Evolutionary conservation across 2,888 invertebrate species (phyloP).

Genomic region (Lycia hirtaria): DNA sequence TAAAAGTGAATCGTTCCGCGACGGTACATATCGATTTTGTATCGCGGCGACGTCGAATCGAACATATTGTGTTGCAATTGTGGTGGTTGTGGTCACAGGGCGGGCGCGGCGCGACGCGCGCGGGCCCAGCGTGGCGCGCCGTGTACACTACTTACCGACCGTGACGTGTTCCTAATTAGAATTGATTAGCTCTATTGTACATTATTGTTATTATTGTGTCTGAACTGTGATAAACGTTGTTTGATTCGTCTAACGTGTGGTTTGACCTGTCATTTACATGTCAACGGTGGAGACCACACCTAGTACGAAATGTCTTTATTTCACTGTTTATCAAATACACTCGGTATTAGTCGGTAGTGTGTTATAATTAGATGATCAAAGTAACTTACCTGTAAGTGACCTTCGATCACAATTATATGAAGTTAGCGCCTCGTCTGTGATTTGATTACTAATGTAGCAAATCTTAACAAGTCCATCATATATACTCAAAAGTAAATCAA

Average conservation of each 20-base stretch:
- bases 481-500: no score
- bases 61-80: slow-evolving; percentile 57
- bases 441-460: no score
- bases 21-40: slow-evolving; percentile 57
- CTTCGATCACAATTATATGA: no score
- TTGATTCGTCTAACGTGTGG: neutral
- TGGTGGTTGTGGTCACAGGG: slow-evolving; percentile 55
- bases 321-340: no score
- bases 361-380: no score
- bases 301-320: neutral
- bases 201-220: slow-evolving; percentile 2
- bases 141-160: slow-evolving; percentile 21
- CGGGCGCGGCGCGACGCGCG: slow-evolving; percentile 44
- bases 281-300: neutral
- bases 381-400: no score
- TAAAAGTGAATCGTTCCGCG: slow-evolving; percentile 26
- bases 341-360: no score
- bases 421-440: no score
- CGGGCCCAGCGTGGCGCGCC: slow-evolving; percentile 52
- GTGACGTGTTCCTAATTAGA: slow-evolving; percentile 22
- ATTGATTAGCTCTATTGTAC: slow-evolving; percentile 24
- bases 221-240: slow-evolving; percentile 5
- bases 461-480: no score
- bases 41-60: slow-evolving; percentile 50
- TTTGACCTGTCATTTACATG: neutral